Conservation (phyloP, 2,888 invertebrate species). For the Diaphora mendica region DNA sequence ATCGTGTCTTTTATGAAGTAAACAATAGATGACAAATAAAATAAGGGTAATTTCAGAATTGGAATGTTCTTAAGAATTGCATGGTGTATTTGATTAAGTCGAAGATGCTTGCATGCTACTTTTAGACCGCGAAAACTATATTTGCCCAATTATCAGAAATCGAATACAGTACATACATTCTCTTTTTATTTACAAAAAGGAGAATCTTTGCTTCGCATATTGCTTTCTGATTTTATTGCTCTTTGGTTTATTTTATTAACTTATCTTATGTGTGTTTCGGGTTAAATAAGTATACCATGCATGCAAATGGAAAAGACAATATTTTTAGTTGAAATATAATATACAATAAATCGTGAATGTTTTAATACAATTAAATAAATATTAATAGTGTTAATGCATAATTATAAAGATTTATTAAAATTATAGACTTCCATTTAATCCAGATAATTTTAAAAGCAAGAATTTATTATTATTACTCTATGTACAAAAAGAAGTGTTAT, state of each 20-base stretch:
- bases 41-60: slow-evolving; percentile 50
- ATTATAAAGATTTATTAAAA: too few relatives aligned
- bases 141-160: background rate
- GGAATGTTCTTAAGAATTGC: slow-evolving; percentile 41
- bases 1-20: slow-evolving; percentile 18
- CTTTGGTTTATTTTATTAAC: background rate
- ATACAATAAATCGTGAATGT: background rate
- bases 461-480: background rate
- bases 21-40: slow-evolving; percentile 34
- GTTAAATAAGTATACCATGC: background rate
- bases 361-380: background rate
- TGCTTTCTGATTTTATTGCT: background rate
- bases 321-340: background rate
- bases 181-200: background rate
- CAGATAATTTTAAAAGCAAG: background rate
- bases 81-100: slow-evolving; percentile 53
- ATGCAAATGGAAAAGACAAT: background rate
- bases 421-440: background rate
- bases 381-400: background rate
- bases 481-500: background rate
- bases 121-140: background rate
- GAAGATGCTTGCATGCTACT: background rate
- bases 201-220: background rate
- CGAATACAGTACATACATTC: background rate
- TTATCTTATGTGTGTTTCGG: background rate